Percentiles rank a stretch among this genome's conserved stretches.
Conservation (phyloP, 2,888 invertebrate genomes). For the Caenorhabditis sinica region DNA sequence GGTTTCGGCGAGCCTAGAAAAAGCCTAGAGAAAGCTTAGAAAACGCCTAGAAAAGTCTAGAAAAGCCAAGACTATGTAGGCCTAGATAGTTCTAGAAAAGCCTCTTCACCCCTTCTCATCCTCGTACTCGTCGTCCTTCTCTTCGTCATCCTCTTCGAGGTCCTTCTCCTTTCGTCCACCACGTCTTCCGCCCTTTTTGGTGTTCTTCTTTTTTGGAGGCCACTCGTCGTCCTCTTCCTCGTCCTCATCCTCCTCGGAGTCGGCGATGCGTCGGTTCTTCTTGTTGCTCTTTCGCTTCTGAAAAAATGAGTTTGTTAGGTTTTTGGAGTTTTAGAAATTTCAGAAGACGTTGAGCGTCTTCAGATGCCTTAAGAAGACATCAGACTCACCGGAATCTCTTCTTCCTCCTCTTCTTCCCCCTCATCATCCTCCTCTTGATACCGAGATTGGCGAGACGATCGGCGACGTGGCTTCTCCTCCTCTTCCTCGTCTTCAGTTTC, state of each 20-base stretch:
- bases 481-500: too few species aligned
- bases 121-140: too few species aligned
- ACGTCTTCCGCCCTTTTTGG: neutral
- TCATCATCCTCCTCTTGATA: neutral
- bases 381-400: neutral
- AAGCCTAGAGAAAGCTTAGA: too few species aligned
- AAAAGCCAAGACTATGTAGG: too few species aligned
- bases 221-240: neutral
- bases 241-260: neutral
- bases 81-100: too few species aligned
- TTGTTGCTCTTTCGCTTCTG: neutral
- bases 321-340: too few species aligned
- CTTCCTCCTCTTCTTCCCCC: neutral
- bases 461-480: neutral
- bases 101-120: neutral
- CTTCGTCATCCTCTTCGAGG: too few species aligned
- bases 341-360: too few species aligned
- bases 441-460: constrained; percentile 1
- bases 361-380: neutral
- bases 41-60: too few species aligned
- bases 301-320: neutral
- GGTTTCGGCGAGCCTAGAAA: too few species aligned
- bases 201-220: neutral
- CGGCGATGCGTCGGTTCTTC: neutral
- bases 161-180: too few species aligned